A percentile compares a stretch with the other conserved stretches of the same genome.
Conservation (phyloP, 2,888 invertebrate species). For the Drosophila neoperkinsi region DNA sequence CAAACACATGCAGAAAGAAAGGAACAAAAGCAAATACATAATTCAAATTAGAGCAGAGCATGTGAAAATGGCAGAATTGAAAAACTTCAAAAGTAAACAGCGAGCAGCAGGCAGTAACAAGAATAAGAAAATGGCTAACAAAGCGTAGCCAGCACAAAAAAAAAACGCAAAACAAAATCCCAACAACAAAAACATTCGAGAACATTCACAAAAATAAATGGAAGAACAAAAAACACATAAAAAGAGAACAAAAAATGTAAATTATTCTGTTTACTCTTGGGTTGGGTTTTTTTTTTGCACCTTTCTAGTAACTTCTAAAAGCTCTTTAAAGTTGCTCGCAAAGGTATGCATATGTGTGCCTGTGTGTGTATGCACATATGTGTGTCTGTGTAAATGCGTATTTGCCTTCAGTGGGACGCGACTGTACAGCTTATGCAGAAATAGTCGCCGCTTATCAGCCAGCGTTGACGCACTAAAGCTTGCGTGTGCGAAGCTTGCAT, state of each 20-base stretch:
- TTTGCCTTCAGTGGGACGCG: constrained; percentile 22
- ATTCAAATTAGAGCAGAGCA: constrained; percentile 26
- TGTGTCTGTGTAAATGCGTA: not conserved
- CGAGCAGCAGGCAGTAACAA: constrained; percentile 15
- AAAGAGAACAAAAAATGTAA: constrained; percentile 31
- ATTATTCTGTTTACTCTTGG: constrained; percentile 33
- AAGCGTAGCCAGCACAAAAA: constrained; percentile 29
- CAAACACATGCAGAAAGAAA: constrained; percentile 12
- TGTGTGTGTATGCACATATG: not conserved
- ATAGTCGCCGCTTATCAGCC: constrained; percentile 27
- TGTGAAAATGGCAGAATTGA: constrained; percentile 34
- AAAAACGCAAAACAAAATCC: constrained; percentile 20
- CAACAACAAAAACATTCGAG: constrained; percentile 62
- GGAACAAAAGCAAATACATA: constrained; percentile 24
- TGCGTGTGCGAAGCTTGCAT: not conserved
- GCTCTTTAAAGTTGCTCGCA: constrained; percentile 11
- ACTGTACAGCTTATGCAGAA: constrained; percentile 47
- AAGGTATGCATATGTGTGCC: not conserved
- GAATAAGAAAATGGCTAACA: constrained; percentile 32
- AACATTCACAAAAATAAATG: constrained; percentile 72
- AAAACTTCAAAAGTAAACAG: constrained; percentile 31
- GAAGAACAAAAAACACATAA: constrained; percentile 62
- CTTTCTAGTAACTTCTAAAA: constrained; percentile 41
- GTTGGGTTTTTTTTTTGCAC: not conserved
- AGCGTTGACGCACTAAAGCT: constrained; percentile 13